These are phyloP conservation scores for Vicugna pacos DNA, from an alignment of 2,113 vertebrate species.

Conservation along the genomic window DNA sequence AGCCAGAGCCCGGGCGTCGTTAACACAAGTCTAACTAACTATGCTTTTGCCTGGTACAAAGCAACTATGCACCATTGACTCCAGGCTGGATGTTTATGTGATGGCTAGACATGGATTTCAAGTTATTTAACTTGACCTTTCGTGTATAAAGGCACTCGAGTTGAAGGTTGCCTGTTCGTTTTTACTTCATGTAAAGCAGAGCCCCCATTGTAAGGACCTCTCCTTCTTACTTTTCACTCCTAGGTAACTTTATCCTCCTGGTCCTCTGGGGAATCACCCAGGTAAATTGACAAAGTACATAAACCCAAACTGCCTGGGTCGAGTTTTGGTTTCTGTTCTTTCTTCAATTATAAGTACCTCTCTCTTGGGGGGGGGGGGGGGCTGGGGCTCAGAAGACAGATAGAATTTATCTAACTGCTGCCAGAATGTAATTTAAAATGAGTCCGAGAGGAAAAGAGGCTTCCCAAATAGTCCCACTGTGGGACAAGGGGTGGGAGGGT, in stretches of 20 bases:
- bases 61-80: not conserved
- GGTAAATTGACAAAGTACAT: slow-evolving; percentile 72
- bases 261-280: slow-evolving; percentile 32
- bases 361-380: slow-evolving; percentile 55
- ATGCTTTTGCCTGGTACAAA: not conserved
- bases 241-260: slow-evolving; percentile 63
- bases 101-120: slow-evolving; percentile 1
- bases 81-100: not conserved
- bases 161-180: slow-evolving; percentile 40
- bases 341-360: slow-evolving; percentile 75
- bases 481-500: not conserved
- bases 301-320: slow-evolving; percentile 67
- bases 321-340: slow-evolving; percentile 75
- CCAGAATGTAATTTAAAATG: slow-evolving; percentile 81
- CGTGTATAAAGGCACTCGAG: slow-evolving; percentile 42
- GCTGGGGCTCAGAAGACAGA: slow-evolving; percentile 73
- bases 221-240: slow-evolving; percentile 47
- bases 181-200: slow-evolving; percentile 60
- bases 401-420: slow-evolving; percentile 80
- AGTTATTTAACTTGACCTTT: slow-evolving; percentile 46
- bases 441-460: slow-evolving; percentile 74
- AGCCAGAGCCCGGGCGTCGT: slow-evolving; percentile 28
- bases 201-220: not conserved
- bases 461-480: slow-evolving; percentile 66
- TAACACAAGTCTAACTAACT: not conserved